phyloP scores from a whole-genome alignment of 2,888 invertebrate genomes.

The Smittia aterrima region DNA sequence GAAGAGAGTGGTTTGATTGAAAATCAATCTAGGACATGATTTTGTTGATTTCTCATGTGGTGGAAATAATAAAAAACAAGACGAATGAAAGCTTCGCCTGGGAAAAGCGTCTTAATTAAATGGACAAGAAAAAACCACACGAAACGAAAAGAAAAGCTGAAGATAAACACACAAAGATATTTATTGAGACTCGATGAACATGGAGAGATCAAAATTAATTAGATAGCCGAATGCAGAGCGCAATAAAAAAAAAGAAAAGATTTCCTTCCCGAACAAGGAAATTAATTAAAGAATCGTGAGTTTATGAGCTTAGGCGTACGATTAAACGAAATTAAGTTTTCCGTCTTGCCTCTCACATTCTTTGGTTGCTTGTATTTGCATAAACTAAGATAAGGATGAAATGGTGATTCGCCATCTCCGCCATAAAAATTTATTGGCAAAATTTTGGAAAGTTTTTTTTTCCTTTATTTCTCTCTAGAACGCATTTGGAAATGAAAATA shows the following conservation, averaged over 20 bases:
- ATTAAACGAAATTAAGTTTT: conserved; percentile 37
- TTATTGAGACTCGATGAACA: conserved; percentile 38
- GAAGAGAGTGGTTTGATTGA: conserved; percentile 13
- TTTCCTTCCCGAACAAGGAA: conserved; percentile 22
- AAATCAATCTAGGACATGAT: conserved; percentile 40
- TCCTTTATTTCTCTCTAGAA: background rate
- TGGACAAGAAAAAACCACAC: background rate
- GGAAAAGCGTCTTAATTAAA: conserved; percentile 33
- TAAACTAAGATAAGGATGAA: conserved; percentile 32
- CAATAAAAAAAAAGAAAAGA: conserved; percentile 1
- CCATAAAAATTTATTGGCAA: conserved; percentile 16
- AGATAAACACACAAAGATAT: conserved; percentile 32
- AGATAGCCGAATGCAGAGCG: conserved; percentile 2
- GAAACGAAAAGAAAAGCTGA: background rate
- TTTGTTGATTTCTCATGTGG: conserved; percentile 11
- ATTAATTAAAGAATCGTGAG: conserved; percentile 37
- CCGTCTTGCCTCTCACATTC: background rate
- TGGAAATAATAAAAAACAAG: conserved; percentile 27
- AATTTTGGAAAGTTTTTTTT: conserved; percentile 18
- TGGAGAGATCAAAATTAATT: conserved; percentile 39
- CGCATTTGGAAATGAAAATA: background rate
- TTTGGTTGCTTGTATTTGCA: conserved; percentile 14
- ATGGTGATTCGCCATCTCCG: conserved; percentile 1
- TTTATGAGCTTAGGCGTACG: conserved; percentile 34
- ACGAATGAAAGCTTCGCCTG: background rate